A percentile compares a stretch with the other conserved stretches of the same genome.
Evolutionary conservation across 2,113 vertebrate species (phyloP).

Genomic region (Hassar affinis): DNA sequence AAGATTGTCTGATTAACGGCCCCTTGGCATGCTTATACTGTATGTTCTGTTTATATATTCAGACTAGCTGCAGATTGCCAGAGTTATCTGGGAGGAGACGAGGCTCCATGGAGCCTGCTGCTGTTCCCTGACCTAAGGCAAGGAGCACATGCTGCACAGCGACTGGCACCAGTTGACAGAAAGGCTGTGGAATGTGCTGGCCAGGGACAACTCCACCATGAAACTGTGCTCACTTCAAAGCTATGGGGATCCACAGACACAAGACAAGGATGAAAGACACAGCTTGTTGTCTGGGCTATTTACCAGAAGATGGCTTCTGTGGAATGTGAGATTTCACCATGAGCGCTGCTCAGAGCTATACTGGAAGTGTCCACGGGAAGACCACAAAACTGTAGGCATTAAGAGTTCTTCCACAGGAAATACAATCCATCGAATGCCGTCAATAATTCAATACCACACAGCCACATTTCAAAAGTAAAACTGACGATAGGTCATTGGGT

Average conservation of each 20-base stretch:
- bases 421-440: background rate
- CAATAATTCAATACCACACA: conserved; percentile 1
- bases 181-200: conserved; percentile 55
- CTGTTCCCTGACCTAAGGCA: conserved; percentile 4
- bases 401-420: conserved; percentile 9
- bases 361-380: background rate
- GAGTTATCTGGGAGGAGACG: conserved; percentile 6
- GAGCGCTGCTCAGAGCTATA: conserved; percentile 50
- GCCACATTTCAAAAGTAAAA: conserved; percentile 16
- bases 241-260: conserved; percentile 55
- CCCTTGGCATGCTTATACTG: background rate
- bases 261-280: conserved; percentile 64
- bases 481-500: background rate
- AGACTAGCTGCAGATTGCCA: conserved; percentile 23
- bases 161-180: conserved; percentile 50
- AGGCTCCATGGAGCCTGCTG: background rate
- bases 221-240: conserved; percentile 55
- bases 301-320: conserved; percentile 59
- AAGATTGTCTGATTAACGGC: background rate
- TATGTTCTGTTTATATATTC: background rate
- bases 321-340: conserved; percentile 56
- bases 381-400: background rate
- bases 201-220: conserved; percentile 53
- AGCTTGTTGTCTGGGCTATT: conserved; percentile 59
- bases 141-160: conserved; percentile 39